phyloP scores from a whole-genome alignment of 1,140 invertebrate genomes.

The Cotesia vestalis region DNA sequence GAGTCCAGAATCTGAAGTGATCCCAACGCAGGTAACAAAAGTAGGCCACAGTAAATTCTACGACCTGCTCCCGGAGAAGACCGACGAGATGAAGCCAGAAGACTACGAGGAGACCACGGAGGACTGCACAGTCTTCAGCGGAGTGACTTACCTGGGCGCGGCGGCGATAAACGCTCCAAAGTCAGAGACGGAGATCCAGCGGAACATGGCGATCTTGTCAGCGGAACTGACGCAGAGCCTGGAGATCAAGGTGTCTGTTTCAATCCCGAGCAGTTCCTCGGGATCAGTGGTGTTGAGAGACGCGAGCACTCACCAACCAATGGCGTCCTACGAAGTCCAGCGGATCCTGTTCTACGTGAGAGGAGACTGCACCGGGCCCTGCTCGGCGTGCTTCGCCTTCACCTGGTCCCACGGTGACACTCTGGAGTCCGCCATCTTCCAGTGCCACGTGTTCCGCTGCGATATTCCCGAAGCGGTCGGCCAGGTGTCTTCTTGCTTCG shows the following conservation, averaged over 20 bases:
- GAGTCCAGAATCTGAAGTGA: slow-evolving; percentile 43
- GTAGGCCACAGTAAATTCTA: slow-evolving; percentile 65
- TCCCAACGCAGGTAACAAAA: slow-evolving; percentile 48
- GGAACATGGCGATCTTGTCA: slow-evolving; percentile 92
- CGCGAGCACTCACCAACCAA: slow-evolving; percentile 82
- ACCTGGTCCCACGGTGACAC: slow-evolving; percentile 94
- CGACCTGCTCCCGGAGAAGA: slow-evolving; percentile 73
- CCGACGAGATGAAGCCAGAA: slow-evolving; percentile 79
- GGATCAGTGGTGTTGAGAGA: slow-evolving; percentile 87
- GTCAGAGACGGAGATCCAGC: slow-evolving; percentile 93
- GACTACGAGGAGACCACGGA: slow-evolving; percentile 76
- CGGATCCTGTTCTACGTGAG: slow-evolving; percentile 95
- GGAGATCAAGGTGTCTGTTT: slow-evolving; percentile 87
- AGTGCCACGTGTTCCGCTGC: slow-evolving; percentile 97
- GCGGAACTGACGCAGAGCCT: slow-evolving; percentile 73
- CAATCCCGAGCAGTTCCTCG: slow-evolving; percentile 89
- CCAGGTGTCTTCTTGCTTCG: slow-evolving; percentile 83
- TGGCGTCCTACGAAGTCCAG: slow-evolving; percentile 89
- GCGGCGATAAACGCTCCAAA: slow-evolving; percentile 92
- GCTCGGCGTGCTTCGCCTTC: slow-evolving; percentile 95
- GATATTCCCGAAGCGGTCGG: slow-evolving; percentile 94
- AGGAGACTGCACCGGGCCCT: slow-evolving; percentile 82
- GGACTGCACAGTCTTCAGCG: slow-evolving; percentile 90
- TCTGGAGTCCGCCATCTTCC: slow-evolving; percentile 88
- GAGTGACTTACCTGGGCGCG: slow-evolving; percentile 93